These are phyloP conservation scores for Oscheius sp. DNA, from an alignment of 2,888 invertebrate genomes.

Conservation along the genomic window DNA sequence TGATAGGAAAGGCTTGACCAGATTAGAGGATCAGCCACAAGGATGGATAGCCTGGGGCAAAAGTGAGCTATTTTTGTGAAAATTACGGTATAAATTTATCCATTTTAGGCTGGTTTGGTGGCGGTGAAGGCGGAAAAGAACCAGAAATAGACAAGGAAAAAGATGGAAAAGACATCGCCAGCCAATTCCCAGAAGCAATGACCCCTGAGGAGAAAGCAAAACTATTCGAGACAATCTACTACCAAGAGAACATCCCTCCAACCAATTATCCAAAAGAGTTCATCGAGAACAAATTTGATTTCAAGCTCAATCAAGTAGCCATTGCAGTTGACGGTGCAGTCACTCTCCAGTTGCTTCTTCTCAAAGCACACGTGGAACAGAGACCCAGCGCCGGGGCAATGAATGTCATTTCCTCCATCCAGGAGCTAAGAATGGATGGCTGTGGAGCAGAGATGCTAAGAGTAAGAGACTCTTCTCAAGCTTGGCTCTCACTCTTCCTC, in stretches of 20 bases:
- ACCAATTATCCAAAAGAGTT: conserved; percentile 76
- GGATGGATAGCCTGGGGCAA: conserved; percentile 74
- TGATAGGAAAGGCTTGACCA: conserved; percentile 65
- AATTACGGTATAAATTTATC: no score
- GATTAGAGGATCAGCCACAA: conserved; percentile 69
- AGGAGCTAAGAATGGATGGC: conserved; percentile 56
- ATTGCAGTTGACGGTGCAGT: conserved; percentile 66
- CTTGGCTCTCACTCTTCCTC: conserved; percentile 73
- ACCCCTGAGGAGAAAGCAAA: conserved; percentile 89
- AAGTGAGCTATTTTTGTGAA: no score
- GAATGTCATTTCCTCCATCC: conserved; percentile 47
- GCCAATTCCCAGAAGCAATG: conserved; percentile 88
- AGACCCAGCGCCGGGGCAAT: conserved; percentile 72
- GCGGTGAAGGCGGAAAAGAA: conserved; percentile 27
- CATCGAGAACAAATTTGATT: conserved; percentile 82
- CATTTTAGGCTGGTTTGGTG: conserved; percentile 67
- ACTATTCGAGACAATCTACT: conserved; percentile 92
- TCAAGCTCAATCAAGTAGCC: conserved; percentile 75
- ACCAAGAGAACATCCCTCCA: conserved; percentile 80
- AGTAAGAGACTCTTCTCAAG: conserved; percentile 47
- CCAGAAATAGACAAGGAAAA: conserved; percentile 36
- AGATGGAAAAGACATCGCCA: conserved; percentile 55
- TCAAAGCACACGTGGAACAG: conserved; percentile 77
- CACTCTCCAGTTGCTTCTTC: conserved; percentile 73
- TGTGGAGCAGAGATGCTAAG: conserved; percentile 54